Evolutionary conservation across 2,797 vertebrate genomes (phyloP), one percentile per base, ranked within the genome.

Genomic region (Sorex maritimensis): DNA sequence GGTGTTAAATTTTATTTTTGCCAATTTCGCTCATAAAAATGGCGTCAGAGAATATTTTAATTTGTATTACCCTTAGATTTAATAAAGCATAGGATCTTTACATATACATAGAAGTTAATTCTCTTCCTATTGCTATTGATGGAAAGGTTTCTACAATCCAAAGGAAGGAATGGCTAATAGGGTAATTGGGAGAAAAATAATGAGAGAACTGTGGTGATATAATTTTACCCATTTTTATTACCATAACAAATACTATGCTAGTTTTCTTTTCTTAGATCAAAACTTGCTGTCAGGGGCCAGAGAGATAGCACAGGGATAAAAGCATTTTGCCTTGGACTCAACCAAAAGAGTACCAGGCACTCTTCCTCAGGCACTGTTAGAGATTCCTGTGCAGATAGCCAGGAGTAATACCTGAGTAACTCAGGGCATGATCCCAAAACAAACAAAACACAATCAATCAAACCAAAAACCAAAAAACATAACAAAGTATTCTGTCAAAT

Each of bases 1-100:
- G 12, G 8, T 34, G 5, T 21, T 69, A 91, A 84, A 44, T 86
- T 93, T 93, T 88, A 7, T 44, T 93, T 77, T 91, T 88, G 28
- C 11, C 44, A 77, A 30, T 75, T 15, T 67, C 1, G 49, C 41
- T 87, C 34, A 21, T 75, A 8, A 84, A 8, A 88, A 68, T 11
- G 6, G 1, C 74, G 44, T 10, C 12, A 9, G 30, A 46, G 14
- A 49, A 52, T 69, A 41, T 61, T 93, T 81, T 83, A 23, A 30
- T 34, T 81, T 86, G 24, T 41, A 67, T 67, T 55, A 38, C 0
- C 3, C 5, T 79, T 73, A 30, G n/a, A 68, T 30, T 63, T 11
- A 72, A 13, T 55, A 55, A 1, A 79, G 30, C 34, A 88, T 58
- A 67, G 13, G 7, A 46, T 65, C 17, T 85, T 73, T 93, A 86